Evolutionary conservation across 1,140 invertebrate species (phyloP).

Genomic region (Pygmarrhopalites habei): DNA sequence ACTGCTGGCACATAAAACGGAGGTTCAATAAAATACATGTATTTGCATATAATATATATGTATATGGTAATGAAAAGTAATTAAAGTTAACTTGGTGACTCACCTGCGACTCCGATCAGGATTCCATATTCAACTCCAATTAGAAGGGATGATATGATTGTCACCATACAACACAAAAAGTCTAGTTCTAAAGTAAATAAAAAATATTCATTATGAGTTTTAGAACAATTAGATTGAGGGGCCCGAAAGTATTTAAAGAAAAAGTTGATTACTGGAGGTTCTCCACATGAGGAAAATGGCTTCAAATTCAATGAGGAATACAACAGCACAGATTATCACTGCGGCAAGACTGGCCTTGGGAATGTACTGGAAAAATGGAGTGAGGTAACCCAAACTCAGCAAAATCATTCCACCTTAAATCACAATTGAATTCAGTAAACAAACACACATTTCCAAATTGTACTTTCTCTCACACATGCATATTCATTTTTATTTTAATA

Average conservation of each 20-base stretch:
- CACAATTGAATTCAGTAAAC: no score
- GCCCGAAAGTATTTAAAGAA: no score
- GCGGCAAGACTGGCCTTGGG: constrained; percentile 76
- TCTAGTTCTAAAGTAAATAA: constrained; percentile 53
- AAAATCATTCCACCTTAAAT: constrained; percentile 62
- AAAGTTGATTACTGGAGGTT: constrained; percentile 42
- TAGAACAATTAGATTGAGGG: not conserved
- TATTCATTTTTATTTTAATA: no score
- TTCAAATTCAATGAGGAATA: constrained; percentile 42
- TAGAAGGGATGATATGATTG: constrained; percentile 70
- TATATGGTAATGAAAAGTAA: no score
- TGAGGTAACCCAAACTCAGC: constrained; percentile 67
- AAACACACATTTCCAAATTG: no score
- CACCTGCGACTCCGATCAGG: constrained; percentile 74
- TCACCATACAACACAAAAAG: constrained; percentile 66
- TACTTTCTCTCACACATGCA: not conserved
- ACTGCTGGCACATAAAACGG: no score
- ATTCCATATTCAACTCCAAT: constrained; percentile 86
- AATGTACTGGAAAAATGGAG: constrained; percentile 80
- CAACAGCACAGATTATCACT: constrained; percentile 43
- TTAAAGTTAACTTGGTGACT: no score
- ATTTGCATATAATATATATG: no score
- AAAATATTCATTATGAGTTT: not conserved
- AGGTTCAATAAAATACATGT: no score
- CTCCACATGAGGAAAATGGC: constrained; percentile 40